Conservation (phyloP, 2,113 vertebrate species). For the Meleagris gallopavo region DNA sequence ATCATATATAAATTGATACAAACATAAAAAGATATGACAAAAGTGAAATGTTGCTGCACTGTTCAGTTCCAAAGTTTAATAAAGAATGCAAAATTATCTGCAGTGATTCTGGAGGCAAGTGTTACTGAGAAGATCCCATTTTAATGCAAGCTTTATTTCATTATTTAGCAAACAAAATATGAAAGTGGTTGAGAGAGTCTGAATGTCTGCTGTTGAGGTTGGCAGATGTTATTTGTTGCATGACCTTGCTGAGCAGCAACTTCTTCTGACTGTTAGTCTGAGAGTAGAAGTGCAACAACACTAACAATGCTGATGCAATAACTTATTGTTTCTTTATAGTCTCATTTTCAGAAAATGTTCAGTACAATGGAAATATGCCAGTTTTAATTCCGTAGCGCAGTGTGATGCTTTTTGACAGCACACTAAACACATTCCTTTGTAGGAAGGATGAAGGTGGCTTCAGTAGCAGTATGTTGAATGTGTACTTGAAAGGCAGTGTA, state of each 20-base stretch:
- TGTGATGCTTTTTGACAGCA: slow-evolving; percentile 10
- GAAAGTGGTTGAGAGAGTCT: background rate
- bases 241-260: background rate
- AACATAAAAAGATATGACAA: background rate
- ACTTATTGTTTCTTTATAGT: background rate
- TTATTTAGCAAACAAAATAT: background rate
- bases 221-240: background rate
- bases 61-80: background rate
- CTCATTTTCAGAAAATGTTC: background rate
- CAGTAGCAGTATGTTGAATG: background rate
- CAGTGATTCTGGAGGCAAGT: background rate
- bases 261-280: background rate
- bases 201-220: background rate
- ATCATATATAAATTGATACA: background rate
- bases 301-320: background rate
- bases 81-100: background rate
- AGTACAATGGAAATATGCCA: background rate
- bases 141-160: slow-evolving; percentile 2
- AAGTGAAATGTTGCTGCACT: background rate
- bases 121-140: background rate
- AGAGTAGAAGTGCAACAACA: fast-evolving
- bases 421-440: background rate
- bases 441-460: slow-evolving; percentile 8
- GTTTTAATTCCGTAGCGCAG: background rate
- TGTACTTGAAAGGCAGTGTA: background rate